These are phyloP conservation scores for Euphydryas editha DNA, from an alignment of 2,888 invertebrate genomes.

Conservation along the genomic window DNA sequence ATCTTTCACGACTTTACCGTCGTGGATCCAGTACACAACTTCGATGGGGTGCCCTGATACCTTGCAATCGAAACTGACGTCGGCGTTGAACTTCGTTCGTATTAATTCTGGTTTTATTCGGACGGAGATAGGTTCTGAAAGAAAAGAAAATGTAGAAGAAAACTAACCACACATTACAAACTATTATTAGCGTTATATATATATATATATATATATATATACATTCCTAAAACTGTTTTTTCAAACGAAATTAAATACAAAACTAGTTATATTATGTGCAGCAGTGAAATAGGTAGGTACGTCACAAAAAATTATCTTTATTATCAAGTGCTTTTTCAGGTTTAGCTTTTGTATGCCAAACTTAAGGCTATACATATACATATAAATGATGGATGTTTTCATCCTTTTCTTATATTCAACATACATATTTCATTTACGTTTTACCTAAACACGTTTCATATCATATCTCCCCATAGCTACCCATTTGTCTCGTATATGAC, in stretches of 20 bases:
- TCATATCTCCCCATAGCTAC: conserved; percentile 11
- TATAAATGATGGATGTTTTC: too few species aligned
- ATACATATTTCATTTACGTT: neutral
- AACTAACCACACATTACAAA: too few species aligned
- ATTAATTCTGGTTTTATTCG: conserved; percentile 90
- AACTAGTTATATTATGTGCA: too few species aligned
- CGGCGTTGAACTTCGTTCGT: conserved; percentile 92
- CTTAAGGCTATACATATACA: too few species aligned
- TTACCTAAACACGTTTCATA: conserved; percentile 10
- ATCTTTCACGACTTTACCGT: conserved; percentile 86
- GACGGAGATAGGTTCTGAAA: conserved; percentile 90
- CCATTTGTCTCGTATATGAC: conserved; percentile 19
- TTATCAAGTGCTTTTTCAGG: too few species aligned
- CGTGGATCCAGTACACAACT: conserved; percentile 91
- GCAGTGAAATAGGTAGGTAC: too few species aligned
- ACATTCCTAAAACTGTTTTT: too few species aligned
- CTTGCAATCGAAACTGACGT: conserved; percentile 94
- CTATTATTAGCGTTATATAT: too few species aligned
- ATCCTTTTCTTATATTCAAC: conserved; percentile 24
- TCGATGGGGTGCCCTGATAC: conserved; percentile 93
- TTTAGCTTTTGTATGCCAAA: too few species aligned
- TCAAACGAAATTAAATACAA: too few species aligned
- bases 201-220: too few species aligned
- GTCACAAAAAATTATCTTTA: too few species aligned
- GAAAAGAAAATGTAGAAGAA: conserved; percentile 16